Percentiles rank a stretch among this genome's conserved stretches.
phyloP scores from a whole-genome alignment of 2,888 invertebrate species.

The Acanthoscelides obtectus region DNA sequence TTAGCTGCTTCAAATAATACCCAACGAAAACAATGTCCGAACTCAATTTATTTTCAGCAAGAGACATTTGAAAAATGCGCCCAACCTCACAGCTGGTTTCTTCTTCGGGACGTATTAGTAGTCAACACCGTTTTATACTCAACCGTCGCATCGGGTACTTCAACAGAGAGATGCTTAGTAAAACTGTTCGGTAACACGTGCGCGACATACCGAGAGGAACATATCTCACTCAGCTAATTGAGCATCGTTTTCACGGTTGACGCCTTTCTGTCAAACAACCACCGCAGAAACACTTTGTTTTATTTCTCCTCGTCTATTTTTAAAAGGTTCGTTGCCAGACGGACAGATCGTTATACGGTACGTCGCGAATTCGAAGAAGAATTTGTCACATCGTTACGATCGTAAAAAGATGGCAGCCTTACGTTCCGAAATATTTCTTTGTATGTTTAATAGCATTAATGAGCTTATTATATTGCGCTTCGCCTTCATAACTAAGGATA shows the following conservation, averaged over 20 bases:
- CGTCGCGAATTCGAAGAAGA: background rate
- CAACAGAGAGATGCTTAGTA: background rate
- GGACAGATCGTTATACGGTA: background rate
- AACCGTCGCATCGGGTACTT: background rate
- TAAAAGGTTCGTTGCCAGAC: background rate
- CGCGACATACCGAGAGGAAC: conserved; percentile 14
- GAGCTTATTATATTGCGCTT: too few relatives aligned
- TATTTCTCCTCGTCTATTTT: conserved; percentile 17
- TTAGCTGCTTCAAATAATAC: too few relatives aligned
- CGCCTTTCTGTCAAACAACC: conserved; percentile 44
- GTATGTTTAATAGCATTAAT: too few relatives aligned
- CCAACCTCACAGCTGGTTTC: background rate
- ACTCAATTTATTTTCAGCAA: too few relatives aligned
- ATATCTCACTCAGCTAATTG: conserved; percentile 47
- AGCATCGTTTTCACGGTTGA: conserved; percentile 45
- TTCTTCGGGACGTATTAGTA: background rate
- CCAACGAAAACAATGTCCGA: too few relatives aligned
- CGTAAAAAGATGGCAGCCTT: background rate
- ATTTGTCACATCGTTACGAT: background rate
- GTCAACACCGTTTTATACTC: background rate
- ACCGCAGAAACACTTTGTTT: conserved; percentile 38
- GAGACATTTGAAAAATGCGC: background rate
- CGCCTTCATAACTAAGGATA: too few relatives aligned
- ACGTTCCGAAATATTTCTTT: background rate
- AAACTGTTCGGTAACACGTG: background rate